Percentiles rank a stretch among this genome's conserved stretches.
Evolutionary conservation across 2,113 vertebrate genomes (phyloP).

Genomic region (Vimba vimba): DNA sequence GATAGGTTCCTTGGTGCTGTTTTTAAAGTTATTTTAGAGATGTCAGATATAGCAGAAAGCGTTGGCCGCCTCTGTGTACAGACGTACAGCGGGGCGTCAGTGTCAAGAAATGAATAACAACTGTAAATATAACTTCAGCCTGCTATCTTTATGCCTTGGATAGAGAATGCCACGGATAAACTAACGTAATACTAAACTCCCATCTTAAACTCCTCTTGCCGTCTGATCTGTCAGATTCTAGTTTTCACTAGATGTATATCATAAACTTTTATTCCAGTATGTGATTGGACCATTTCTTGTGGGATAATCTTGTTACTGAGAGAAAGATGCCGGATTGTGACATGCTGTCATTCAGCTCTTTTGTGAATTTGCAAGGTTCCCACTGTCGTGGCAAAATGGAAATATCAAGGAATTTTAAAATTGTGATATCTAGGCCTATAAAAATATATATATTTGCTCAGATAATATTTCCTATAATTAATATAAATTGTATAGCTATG

Average conservation of each 20-base stretch:
- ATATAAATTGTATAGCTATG: not conserved
- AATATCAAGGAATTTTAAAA: not conserved
- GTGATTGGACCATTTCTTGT: not conserved
- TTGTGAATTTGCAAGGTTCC: not conserved
- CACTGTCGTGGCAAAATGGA: not conserved
- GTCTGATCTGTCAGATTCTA: not conserved
- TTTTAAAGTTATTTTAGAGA: slow-evolving; percentile 57
- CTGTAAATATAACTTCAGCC: slow-evolving; percentile 66
- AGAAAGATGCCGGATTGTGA: not conserved
- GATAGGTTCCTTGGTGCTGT: slow-evolving; percentile 12
- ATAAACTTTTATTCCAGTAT: not conserved
- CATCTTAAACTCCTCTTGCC: not conserved
- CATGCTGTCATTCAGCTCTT: not conserved
- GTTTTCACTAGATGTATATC: not conserved
- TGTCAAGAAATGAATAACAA: slow-evolving; percentile 69
- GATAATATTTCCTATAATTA: not conserved
- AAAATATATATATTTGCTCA: not conserved
- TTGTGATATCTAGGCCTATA: not conserved
- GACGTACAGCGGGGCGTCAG: slow-evolving; percentile 67
- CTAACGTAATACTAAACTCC: slow-evolving; percentile 2
- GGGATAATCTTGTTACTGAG: not conserved
- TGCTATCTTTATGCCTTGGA: slow-evolving; percentile 13
- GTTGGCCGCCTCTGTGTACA: slow-evolving; percentile 61
- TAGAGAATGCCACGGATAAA: not conserved
- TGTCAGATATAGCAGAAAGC: slow-evolving; percentile 65